These are phyloP conservation scores for Pristionchus maxplancki DNA, from an alignment of 2,888 invertebrate genomes.

Conservation along the genomic window DNA sequence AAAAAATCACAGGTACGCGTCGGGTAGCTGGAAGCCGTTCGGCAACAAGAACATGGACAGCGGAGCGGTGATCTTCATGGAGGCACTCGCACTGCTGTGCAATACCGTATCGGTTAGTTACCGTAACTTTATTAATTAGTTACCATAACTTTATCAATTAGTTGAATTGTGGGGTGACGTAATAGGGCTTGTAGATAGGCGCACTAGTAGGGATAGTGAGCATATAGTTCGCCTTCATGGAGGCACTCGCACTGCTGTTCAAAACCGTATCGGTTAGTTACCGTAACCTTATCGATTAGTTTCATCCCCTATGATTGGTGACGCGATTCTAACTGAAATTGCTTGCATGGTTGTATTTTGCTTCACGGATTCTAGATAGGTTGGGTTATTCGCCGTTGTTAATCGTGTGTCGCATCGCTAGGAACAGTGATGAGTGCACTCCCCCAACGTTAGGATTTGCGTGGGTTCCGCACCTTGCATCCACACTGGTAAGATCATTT, in stretches of 20 bases:
- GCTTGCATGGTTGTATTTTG: no score
- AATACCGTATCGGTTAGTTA: slow-evolving; percentile 16
- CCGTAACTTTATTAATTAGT: background rate
- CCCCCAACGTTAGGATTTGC: no score
- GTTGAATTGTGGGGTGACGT: background rate
- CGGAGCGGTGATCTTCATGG: slow-evolving; percentile 37
- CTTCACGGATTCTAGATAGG: no score
- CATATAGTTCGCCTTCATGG: background rate
- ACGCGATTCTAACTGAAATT: no score
- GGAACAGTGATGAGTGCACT: no score
- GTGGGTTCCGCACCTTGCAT: no score
- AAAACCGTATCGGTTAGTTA: slow-evolving; percentile 3
- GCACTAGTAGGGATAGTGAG: no score
- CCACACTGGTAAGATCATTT: no score
- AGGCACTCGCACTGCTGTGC: slow-evolving; percentile 32
- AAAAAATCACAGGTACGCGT: slow-evolving; percentile 64
- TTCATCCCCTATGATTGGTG: no score
- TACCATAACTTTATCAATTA: background rate
- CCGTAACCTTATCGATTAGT: background rate
- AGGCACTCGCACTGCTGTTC: background rate
- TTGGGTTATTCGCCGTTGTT: no score
- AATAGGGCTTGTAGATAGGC: background rate
- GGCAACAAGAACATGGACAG: slow-evolving; percentile 65
- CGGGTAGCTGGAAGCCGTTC: slow-evolving; percentile 71
- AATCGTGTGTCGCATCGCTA: no score